Evolutionary conservation across 2,113 vertebrate genomes (phyloP).

Genomic region (Dromiciops gliroides): DNA sequence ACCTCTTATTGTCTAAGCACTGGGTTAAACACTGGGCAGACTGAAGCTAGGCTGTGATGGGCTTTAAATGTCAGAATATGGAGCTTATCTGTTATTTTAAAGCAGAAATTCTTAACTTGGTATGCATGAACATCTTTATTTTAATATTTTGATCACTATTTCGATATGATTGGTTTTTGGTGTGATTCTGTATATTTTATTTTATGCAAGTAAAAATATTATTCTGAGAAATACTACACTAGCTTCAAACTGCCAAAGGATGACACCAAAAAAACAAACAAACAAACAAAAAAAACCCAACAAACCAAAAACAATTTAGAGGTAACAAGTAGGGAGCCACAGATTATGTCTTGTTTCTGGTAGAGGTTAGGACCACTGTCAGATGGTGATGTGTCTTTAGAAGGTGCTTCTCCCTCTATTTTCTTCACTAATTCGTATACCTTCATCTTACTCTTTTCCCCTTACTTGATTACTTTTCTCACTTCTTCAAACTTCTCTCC

Average conservation of each 20-base stretch:
- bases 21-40: neutral
- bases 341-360: neutral
- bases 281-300: no score
- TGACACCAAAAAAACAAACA: neutral
- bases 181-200: neutral
- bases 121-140: neutral
- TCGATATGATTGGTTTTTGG: neutral
- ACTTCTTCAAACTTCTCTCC: neutral
- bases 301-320: neutral
- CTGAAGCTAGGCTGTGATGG: neutral
- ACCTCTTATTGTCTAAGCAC: neutral
- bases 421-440: neutral
- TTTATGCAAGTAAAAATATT: neutral
- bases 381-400: neutral
- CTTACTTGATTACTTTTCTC: neutral
- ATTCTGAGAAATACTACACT: neutral
- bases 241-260: neutral
- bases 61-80: neutral
- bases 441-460: neutral
- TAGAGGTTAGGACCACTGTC: no score
- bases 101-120: neutral
- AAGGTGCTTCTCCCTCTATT: neutral
- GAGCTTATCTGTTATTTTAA: neutral
- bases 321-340: neutral
- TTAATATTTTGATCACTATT: neutral